Conservation (phyloP, 2,113 vertebrate genomes). For the Epinephelus fuscoguttatus region DNA sequence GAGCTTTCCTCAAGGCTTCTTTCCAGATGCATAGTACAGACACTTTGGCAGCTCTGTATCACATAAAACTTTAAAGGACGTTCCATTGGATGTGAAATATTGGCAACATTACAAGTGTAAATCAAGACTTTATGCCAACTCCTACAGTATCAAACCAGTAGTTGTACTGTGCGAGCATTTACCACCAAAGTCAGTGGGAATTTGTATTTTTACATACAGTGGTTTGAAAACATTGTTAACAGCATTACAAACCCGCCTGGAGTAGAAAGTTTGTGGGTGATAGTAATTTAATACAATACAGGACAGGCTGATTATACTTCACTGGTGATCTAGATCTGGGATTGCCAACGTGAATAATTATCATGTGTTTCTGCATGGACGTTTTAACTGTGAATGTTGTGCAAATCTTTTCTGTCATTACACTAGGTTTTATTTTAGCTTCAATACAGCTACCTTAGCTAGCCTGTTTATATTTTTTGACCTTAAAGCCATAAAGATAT, state of each 20-base stretch:
- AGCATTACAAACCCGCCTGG: not conserved
- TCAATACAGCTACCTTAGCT: not conserved
- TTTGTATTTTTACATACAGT: not conserved
- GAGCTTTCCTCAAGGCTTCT: not conserved
- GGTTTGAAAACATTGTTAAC: not conserved
- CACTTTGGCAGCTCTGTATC: not conserved
- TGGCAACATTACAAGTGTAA: not conserved
- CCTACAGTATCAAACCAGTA: not conserved
- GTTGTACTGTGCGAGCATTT: not conserved
- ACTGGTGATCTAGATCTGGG: not conserved
- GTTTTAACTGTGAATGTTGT: not conserved
- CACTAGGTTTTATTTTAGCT: not conserved
- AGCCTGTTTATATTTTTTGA: not conserved
- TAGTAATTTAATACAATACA: not conserved
- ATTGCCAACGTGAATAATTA: not conserved
- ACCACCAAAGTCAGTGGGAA: not conserved
- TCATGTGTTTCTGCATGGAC: not conserved
- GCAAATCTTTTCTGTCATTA: not conserved
- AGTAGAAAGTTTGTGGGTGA: not conserved
- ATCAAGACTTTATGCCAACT: slow-evolving; percentile 2
- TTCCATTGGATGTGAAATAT: not conserved
- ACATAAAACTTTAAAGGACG: slow-evolving; percentile 6
- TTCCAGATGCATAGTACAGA: not conserved
- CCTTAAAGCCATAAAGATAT: not conserved
- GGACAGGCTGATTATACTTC: slow-evolving; percentile 1